Evolutionary conservation across 2,888 invertebrate species (phyloP).

Genomic region (Cataglyphis cursor): DNA sequence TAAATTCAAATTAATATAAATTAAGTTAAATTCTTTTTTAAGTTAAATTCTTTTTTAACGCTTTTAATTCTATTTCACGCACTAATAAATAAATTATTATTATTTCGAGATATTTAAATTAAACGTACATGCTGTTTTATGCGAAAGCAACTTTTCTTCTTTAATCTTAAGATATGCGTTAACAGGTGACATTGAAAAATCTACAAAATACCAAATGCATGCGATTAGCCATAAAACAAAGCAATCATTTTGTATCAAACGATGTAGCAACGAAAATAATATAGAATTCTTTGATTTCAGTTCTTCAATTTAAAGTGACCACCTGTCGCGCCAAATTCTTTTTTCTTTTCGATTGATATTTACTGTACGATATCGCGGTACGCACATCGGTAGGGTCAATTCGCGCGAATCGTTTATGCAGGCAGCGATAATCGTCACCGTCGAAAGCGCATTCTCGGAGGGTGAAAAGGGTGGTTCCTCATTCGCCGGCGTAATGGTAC

Average conservation of each 20-base stretch:
- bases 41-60: neutral
- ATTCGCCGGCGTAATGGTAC: conserved; percentile 82
- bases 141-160: neutral
- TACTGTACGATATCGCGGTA: neutral
- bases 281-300: neutral
- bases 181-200: neutral
- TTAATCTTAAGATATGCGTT: neutral
- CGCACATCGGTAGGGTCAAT: neutral
- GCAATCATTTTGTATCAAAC: neutral
- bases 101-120: conserved; percentile 17
- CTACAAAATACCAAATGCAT: too few species aligned
- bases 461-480: conserved; percentile 62
- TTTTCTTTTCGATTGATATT: neutral
- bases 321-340: conserved; percentile 6
- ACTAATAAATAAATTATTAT: conserved; percentile 8
- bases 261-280: neutral
- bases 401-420: conserved; percentile 44
- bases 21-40: neutral
- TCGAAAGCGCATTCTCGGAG: conserved; percentile 44
- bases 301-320: neutral
- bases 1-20: neutral
- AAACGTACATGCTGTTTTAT: neutral
- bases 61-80: too few species aligned
- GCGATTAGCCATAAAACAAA: neutral
- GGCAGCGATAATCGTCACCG: conserved; percentile 45